Evolutionary conservation across 2,113 vertebrate genomes (phyloP).

Genomic region (Grallaria varia): DNA sequence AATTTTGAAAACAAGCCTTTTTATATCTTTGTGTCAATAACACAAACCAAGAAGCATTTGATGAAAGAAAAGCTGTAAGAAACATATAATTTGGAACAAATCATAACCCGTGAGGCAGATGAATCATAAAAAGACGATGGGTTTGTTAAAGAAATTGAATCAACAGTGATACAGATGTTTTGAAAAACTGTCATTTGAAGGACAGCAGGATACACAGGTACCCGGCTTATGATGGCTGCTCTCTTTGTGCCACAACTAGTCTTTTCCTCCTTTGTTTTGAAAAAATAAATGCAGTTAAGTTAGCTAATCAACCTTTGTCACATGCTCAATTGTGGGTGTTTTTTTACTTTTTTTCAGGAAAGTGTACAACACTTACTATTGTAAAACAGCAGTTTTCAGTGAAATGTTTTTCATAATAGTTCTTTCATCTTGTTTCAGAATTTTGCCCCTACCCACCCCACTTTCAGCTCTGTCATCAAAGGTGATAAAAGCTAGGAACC

Average conservation of each 20-base stretch:
- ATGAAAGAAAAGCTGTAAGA: not conserved
- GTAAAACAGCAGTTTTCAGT: not conserved
- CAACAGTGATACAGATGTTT: not conserved
- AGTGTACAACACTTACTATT: not conserved
- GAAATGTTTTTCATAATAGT: not conserved
- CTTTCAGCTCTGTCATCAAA: not conserved
- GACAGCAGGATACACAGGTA: not conserved
- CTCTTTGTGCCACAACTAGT: not conserved
- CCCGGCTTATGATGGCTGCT: not conserved
- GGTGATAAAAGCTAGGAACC: not conserved
- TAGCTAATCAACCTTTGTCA: not conserved
- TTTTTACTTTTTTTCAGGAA: not conserved
- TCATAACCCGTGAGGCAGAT: rapidly evolving
- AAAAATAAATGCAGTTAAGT: not conserved
- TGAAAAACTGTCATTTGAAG: not conserved
- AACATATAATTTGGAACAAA: not conserved
- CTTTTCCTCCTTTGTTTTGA: not conserved
- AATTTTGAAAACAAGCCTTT: not conserved
- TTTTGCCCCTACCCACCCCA: not conserved
- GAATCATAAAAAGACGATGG: not conserved
- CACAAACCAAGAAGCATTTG: not conserved
- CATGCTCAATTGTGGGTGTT: not conserved
- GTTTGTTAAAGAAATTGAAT: not conserved
- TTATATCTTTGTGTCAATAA: not conserved
- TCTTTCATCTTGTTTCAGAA: not conserved